phyloP scores from a whole-genome alignment of 1,140 invertebrate genomes.

The Drosophila orosa region DNA sequence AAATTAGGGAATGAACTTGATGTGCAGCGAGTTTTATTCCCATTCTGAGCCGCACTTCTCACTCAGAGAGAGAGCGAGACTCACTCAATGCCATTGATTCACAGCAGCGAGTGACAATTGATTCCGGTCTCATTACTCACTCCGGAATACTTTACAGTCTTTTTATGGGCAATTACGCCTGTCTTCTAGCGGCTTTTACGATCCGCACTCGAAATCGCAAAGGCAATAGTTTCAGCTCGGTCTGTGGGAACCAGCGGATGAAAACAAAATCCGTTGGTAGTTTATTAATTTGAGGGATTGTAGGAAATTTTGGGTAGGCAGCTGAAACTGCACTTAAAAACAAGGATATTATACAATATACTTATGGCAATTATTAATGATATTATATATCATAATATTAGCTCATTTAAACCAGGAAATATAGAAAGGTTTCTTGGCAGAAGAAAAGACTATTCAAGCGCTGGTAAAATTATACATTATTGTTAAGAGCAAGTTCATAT shows the following conservation, averaged over 20 bases:
- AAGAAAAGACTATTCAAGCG: not conserved
- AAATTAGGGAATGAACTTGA: slow-evolving; percentile 76
- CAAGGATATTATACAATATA: not conserved
- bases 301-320: not conserved
- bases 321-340: not conserved
- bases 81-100: slow-evolving; percentile 55
- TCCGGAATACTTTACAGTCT: slow-evolving; percentile 49
- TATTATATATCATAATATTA: not conserved
- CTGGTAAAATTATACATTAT: not conserved
- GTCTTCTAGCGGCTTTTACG: slow-evolving; percentile 48
- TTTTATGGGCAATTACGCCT: slow-evolving; percentile 50
- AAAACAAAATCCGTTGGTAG: slow-evolving; percentile 10
- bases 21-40: slow-evolving; percentile 45
- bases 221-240: slow-evolving; percentile 30
- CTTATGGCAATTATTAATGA: not conserved
- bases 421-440: too few species aligned
- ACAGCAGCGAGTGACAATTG: slow-evolving; percentile 35
- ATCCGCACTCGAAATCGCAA: slow-evolving; percentile 45
- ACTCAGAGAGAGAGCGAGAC: slow-evolving; percentile 23
- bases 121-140: slow-evolving; percentile 43
- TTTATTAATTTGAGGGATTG: slow-evolving; percentile 15
- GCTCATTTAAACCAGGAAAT: not conserved
- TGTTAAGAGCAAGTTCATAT: not conserved
- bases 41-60: slow-evolving; percentile 25
- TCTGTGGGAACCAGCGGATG: slow-evolving; percentile 28